A percentile compares a stretch with the other conserved stretches of the same genome.
Evolutionary conservation across 2,797 vertebrate genomes (phyloP).

Genomic region (Crenuchus spilurus): DNA sequence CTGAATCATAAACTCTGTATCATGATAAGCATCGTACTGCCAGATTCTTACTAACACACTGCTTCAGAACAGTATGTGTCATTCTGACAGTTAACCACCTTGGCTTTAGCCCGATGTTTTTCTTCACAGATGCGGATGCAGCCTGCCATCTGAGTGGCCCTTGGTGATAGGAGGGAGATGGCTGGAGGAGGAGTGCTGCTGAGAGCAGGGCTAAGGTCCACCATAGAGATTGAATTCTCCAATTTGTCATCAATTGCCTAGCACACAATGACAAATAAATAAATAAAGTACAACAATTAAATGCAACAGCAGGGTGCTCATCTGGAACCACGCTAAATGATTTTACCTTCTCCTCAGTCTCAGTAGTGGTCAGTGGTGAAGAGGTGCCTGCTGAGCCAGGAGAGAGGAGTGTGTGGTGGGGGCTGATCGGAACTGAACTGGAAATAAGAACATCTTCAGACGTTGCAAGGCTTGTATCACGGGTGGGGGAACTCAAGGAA

Average conservation of each 20-base stretch:
- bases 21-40: too few species aligned
- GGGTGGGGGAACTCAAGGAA: conserved; percentile 55
- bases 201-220: conserved; percentile 26
- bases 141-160: conserved; percentile 81
- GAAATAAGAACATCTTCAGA: conserved; percentile 54
- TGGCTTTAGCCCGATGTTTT: conserved; percentile 79
- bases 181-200: conserved; percentile 48
- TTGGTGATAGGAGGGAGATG: conserved; percentile 73
- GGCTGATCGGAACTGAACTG: conserved; percentile 52
- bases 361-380: not conserved
- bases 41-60: too few species aligned
- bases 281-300: too few species aligned
- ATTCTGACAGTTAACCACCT: too few species aligned
- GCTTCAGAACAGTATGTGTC: too few species aligned
- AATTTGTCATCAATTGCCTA: conserved; percentile 50
- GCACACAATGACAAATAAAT: not conserved
- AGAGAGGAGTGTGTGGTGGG: conserved; percentile 33
- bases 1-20: too few species aligned
- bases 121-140: conserved; percentile 84
- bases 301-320: not conserved
- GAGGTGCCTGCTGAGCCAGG: conserved; percentile 13
- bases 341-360: conserved; percentile 56
- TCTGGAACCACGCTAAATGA: not conserved
- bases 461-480: conserved; percentile 58
- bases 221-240: conserved; percentile 36